Evolutionary conservation across 1,140 invertebrate species (phyloP).

Genomic region (Drosophila nannoptera): DNA sequence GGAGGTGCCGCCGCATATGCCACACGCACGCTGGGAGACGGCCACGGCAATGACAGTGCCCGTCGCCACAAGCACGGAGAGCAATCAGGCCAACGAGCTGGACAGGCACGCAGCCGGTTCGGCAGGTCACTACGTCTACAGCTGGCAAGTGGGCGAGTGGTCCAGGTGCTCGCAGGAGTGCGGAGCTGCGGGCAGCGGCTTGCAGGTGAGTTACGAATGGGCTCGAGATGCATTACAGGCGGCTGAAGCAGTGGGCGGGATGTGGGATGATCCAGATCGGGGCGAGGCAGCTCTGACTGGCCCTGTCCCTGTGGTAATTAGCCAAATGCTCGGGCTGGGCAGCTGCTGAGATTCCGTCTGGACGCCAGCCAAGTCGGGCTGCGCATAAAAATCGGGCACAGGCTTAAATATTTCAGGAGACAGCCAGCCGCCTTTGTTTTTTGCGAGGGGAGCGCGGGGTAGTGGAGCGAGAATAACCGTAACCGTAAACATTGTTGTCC

Average conservation of each 20-base stretch:
- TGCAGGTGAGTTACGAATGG: conserved; percentile 75
- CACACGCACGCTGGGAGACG: conserved; percentile 63
- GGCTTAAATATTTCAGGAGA: conserved; percentile 62
- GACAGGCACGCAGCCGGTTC: not conserved
- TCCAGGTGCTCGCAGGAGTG: conserved; percentile 92
- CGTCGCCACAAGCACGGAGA: conserved; percentile 23
- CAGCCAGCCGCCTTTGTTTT: conserved; percentile 43
- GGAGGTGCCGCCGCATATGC: conserved; percentile 54
- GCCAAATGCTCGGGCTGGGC: conserved; percentile 44
- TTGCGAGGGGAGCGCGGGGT: conserved; percentile 5
- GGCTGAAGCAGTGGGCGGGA: too few relatives aligned
- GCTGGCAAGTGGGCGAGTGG: conserved; percentile 91
- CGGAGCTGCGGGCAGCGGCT: conserved; percentile 84
- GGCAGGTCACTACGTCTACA: conserved; percentile 83
- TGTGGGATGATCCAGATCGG: too few relatives aligned
- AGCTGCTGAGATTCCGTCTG: not conserved
- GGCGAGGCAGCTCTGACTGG: too few relatives aligned
- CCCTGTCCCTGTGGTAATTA: conserved; percentile 44
- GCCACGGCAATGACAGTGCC: conserved; percentile 27
- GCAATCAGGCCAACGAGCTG: not conserved
- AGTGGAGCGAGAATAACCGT: conserved; percentile 3
- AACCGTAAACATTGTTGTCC: conserved; percentile 30
- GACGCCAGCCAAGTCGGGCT: conserved; percentile 1
- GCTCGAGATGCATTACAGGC: too few relatives aligned
- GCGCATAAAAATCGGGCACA: conserved; percentile 48